Base-by-base conservation (phyloP, 92 coral and sea anemone genomes). In the Epizoanthus rinbou region DNA sequence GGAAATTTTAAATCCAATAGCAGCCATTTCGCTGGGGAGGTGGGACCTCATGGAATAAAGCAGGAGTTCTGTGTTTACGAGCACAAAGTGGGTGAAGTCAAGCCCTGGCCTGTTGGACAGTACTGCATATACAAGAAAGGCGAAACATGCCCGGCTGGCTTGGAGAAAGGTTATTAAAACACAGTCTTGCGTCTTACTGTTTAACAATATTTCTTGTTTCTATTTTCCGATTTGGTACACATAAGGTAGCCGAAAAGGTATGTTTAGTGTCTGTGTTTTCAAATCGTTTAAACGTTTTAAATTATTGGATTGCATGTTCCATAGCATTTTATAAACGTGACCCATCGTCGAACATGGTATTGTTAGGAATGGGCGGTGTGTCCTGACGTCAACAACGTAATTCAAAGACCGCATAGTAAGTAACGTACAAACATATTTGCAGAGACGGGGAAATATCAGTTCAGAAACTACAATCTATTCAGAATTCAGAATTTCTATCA, bases 61-160 rank as follows among this genome's bases (percentile, higher is more conserved):
- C 98, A 93, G 75, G 95, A 91, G 85, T 93, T 93, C 87, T 93
- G 98, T 63, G 69, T 93, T 67, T 95, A 87, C 69, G 73, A 19
- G 43, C 79, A 57, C 16, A 41, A 18, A 23, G 8, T 70, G 8
- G 54, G 59, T 11, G 76, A 85, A 62, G 22, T 17, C 3, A 69
- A 82, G 16, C 91, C 76, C 19, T 93, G 98, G 98, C 98, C 94
- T 11, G 66, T 69, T 72, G 98, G 95, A 43, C 89, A 91, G 67
- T 93, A 93, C 59, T 93, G 98, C 66, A 78, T 93, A 66, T 93
- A 91, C 83, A 91, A 84, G 80, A 86, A 93, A 68, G 93, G 92
- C 3, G 54, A 58, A 58, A 35, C 59, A 15, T 93, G 98, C 57
- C 98, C 98, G 10, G 62, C 24, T 67, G 98, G 98, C 58, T 64